Base-by-base conservation (phyloP, 2,113 vertebrate genomes). In the Asarcornis scutulata region DNA sequence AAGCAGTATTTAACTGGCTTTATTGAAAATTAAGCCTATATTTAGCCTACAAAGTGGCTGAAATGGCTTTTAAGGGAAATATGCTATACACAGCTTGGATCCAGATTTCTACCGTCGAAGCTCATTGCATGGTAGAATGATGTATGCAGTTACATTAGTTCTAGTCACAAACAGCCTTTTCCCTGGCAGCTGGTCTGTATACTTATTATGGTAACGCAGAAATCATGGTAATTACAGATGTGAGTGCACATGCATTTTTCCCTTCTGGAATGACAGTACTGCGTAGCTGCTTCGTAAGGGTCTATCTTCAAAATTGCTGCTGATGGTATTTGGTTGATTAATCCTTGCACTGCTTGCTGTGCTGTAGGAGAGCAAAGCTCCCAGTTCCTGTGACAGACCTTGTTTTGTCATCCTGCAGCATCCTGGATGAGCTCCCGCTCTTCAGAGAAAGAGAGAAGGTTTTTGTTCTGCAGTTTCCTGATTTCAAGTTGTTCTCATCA, bases 21-120 rank as follows among this genome's bases (percentile, higher is more conserved):
- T 74, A 88, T 75, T 91, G 64, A 81, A 88, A 94, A 80, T 5
- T 25, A 86, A 78, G 21, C 74, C 40, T 89, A 11, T 83, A 68
- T 89, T 94, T 91, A 80, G 52, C 29, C 10, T 83, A 23, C 46
- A 52, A 55, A 89, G 63, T 40, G 44, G 26, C 52, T 82, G 76
- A 38, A 71, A 81, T 36, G 50, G 36, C 27, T 89, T 88, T 86
- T 77, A 81, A 46, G 38, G 83, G 68, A 68, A 56, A 8, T 32
- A 5, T 0, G 2, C 26, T 8, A 6, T 7, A 10, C 6, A 25
- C n/a, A 55, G 7, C 34, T 68, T 17, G 79, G 50, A 36, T 32
- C 4, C 72, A 67, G 78, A 63, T 23, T 58, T 48, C 38, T 58
- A 34, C n/a, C 25, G 5, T 20, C 20, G 84, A 76, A 62, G 55